Base-by-base conservation (phyloP, 2,113 vertebrate species). In the Carlito syrichta region DNA sequence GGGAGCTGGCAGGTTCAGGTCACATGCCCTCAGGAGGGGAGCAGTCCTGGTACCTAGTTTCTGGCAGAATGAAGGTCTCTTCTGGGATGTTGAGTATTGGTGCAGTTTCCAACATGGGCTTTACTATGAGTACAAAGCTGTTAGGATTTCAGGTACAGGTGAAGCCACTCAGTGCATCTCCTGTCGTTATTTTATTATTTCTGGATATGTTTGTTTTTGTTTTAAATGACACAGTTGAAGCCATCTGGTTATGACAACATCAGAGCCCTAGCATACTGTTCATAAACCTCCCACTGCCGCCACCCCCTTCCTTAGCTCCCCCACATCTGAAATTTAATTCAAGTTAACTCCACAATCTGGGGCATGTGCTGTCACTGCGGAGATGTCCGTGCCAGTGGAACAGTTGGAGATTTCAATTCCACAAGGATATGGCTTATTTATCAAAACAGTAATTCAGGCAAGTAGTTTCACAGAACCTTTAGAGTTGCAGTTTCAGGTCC, bases 221-320 rank as follows among this genome's bases (percentile, higher is more conserved):
- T 97, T 95, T 98, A 94, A 98, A 95, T 62, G 98, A 97, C 98
- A 97, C 97, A 97, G 98, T 98, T 94, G 97, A 97, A 98, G 98
- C 98, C 98, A 98, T 98, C 98, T 99, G 98, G 97, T 98, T 97
- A 30, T 96, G 96, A 96, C 98, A 97, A 97, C 97, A 97, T 98
- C 98, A 98, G 98, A 98, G 98, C 96, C 95, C 76, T 97, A 96
- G 98, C 98, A 96, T 96, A 95, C 97, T 98, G 98, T 98, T 98
- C 95, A 95, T 97, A 98, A 98, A 96, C 98, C 98, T 98, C 98
- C 98, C 97, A 96, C 98, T 90, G 98, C 92, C 97, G 62, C 73
- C 94, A 89, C 97, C 97, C 98, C 97, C 97, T 98, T 98, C 97
- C 95, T 87, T 22, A 92, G 97, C 93, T 95, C 95, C 97, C 96